Base-by-base conservation (phyloP, 2,113 vertebrate genomes). In the Myotis lucifugus region DNA sequence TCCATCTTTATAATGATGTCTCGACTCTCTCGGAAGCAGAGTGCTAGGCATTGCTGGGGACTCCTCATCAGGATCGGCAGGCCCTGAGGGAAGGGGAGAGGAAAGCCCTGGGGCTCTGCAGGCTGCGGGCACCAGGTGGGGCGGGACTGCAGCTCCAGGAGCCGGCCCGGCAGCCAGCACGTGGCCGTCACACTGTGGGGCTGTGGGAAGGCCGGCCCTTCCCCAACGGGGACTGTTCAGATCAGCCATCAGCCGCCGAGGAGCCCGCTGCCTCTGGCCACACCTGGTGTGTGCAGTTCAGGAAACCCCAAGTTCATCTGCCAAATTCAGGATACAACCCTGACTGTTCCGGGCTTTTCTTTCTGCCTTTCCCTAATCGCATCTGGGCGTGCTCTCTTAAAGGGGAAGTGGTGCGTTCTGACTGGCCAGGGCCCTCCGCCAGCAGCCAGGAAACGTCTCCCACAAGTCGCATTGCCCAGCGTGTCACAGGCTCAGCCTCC, bases 361-460 rank as follows among this genome's bases (percentile, higher is more conserved):
- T 97, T 96, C 93, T 95, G 95, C 95, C 97, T 94, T 96, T 96
- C 92, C 97, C 95, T 96, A 91, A 93, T 95, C 92, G 88, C 82
- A 70, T 94, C 96, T 96, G 97, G 96, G 97, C 95, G 95, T 95
- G 96, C 81, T 97, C 90, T 96, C 96, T 97, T 96, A 97, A 97
- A 97, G 97, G 97, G 96, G 97, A 97, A 97, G 97, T 90, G 78
- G 85, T 95, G 95, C 40, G 46, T 96, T 97, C 88, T 97, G 93
- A 97, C 95, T 96, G 97, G 97, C 95, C 93, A 37, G 90, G 79
- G 90, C 95, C 91, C 82, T 40, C 77, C 77, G 93, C 95, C 96
- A 90, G 88, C 77, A 95, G 96, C 93, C 94, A 97, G 97, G 95
- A 96, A 97, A 96, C 50, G 4, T 72, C 95, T 96, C 93, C 84